Evolutionary conservation across 2,888 invertebrate species (phyloP).

Genomic region (Venusia cambrica): DNA sequence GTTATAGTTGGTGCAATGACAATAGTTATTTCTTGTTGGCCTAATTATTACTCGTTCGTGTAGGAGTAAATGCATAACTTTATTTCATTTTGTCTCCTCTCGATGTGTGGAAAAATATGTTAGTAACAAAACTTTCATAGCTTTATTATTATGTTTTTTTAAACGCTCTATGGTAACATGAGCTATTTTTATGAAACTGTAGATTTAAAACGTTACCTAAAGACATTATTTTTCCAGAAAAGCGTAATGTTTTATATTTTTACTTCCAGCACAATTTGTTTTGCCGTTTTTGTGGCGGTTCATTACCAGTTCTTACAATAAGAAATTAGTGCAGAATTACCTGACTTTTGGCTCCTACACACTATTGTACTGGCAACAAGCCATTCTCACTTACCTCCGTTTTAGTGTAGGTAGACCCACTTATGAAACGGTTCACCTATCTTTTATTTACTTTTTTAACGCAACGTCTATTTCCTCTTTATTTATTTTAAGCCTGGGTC

Average conservation of each 20-base stretch:
- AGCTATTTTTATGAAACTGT: no score
- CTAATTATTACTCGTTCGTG: slow-evolving; percentile 8
- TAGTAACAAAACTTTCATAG: no score
- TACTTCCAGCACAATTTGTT: slow-evolving; percentile 20
- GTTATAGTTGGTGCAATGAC: slow-evolving; percentile 15
- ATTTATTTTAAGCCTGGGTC: no score
- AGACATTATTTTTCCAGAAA: slow-evolving; percentile 5
- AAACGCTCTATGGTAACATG: no score
- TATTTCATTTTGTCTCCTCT: no score
- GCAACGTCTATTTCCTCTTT: no score
- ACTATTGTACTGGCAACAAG: slow-evolving; percentile 54
- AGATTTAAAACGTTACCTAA: no score
- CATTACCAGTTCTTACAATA: slow-evolving; percentile 50
- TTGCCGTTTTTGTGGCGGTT: slow-evolving; percentile 27
- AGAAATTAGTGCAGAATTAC: slow-evolving; percentile 62
- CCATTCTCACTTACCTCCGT: slow-evolving; percentile 57
- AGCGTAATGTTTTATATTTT: slow-evolving; percentile 9
- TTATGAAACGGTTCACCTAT: slow-evolving; percentile 30
- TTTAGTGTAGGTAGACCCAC: slow-evolving; percentile 52
- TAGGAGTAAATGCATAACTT: no score
- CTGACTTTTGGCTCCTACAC: slow-evolving; percentile 59
- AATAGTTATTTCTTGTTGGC: slow-evolving; percentile 13
- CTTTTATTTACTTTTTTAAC: background rate
- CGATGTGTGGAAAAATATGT: no score
- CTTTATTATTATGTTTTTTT: no score